Conservation (phyloP, 2,797 vertebrate species). For the Brachyalestes nurse region DNA sequence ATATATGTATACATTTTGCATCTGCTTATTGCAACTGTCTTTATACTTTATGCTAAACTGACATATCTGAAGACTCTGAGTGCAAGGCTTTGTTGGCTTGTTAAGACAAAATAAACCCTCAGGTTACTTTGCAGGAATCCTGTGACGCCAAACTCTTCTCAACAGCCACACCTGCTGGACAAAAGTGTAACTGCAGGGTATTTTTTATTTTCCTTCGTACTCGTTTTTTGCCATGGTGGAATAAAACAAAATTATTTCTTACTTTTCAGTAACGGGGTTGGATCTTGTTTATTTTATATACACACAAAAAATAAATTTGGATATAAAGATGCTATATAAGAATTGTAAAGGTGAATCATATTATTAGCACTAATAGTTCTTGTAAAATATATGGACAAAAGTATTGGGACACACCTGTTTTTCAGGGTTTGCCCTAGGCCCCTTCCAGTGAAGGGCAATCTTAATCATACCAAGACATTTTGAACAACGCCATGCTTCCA, state of each 20-base stretch:
- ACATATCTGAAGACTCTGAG: not conserved
- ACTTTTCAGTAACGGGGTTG: too few relatives aligned
- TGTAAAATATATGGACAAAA: too few relatives aligned
- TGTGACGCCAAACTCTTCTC: slow-evolving; percentile 65
- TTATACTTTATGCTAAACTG: not conserved
- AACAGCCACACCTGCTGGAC: slow-evolving; percentile 77
- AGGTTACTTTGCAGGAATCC: slow-evolving; percentile 23
- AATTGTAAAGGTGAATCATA: too few relatives aligned
- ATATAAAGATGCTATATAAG: too few relatives aligned
- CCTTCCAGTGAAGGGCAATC: too few relatives aligned
- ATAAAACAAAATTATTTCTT: not conserved
- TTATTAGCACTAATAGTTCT: too few relatives aligned
- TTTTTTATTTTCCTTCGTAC: not conserved
- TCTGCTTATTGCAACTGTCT: not conserved
- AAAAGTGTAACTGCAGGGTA: slow-evolving; percentile 67
- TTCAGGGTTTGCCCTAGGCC: too few relatives aligned
- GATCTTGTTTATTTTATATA: too few relatives aligned
- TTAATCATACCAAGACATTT: too few relatives aligned
- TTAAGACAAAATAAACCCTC: not conserved
- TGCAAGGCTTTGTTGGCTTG: not conserved
- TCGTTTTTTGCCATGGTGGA: not conserved
- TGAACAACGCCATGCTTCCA: too few relatives aligned
- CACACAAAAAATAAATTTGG: too few relatives aligned
- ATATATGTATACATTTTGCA: not conserved
- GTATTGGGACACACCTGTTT: too few relatives aligned